Base-by-base conservation (phyloP, 2,113 vertebrate genomes). In the Oncorhynchus mykiss region DNA sequence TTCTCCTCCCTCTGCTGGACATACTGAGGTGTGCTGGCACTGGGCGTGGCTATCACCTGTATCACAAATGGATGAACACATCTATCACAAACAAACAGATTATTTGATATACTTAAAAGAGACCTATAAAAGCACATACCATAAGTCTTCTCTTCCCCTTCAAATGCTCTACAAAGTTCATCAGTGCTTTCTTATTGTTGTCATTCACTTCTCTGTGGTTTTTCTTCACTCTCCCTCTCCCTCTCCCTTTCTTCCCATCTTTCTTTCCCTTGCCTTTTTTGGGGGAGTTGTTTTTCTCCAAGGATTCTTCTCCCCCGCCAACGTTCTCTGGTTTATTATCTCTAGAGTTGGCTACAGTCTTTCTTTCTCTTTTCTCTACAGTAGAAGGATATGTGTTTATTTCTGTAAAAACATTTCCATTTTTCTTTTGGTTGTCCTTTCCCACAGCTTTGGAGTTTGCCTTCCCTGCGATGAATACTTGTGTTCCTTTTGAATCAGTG, bases 251-350 rank as follows among this genome's bases (percentile, higher is more conserved):
- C 34, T 82, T 87, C 9, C 73, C 66, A 39, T 88, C 91, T 67
- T 93, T 92, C 16, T 90, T 93, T 8, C 91, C 90, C 86, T 93
- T 94, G 5, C 88, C 88, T 77, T 92, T 93, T 68, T 90, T 92
- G 84, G 86, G 87, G 88, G 73, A 68, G 69, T 77, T 82, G 67
- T 79, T 82, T 48, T 20, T 81, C 18, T 84, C 83, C 12, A 18
- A 57, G 18, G 20, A 29, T n/a, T 79, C 75, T 72, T 65, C 80
- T 73, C 22, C 31, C 72, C 64, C 78, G 9, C 78, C 75, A 1
- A 78, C 60, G 9, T 13, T 64, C 29, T 78, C 86, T 77, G 8
- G 24, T 4, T 76, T 54, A 20, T 67, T 67, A 54, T 78, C 34
- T 34, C 14, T 18, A 4, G 51, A 18, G 51, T 18, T 54, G 51